Evolutionary conservation across 2,888 invertebrate species (phyloP), one percentile per base, ranked within the genome.

Genomic region (Eilema griseolum): DNA sequence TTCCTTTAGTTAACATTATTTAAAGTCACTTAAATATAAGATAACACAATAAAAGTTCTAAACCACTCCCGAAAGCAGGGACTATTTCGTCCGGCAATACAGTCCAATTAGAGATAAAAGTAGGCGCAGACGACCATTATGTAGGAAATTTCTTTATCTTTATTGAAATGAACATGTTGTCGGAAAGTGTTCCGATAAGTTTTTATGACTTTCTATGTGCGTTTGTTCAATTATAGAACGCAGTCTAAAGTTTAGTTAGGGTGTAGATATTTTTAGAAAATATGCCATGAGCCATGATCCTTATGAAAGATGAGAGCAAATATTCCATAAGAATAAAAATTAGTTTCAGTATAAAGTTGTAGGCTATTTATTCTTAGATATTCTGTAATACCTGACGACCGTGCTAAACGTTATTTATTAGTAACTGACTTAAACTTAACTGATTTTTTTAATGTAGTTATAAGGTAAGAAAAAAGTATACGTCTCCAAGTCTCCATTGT

Each of bases 91-190:
- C 79, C 79, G 80, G 79, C 75, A 75, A 79, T 77, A 81, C 77
- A 83, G 83, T 79, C 78, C 82, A 86, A 88, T 87, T 83, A 82
- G 79, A 86, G 84, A 87, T 83, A 85, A 85, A 82, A 82, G 76
- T 81, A 77, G 75, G 80, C 78, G 72, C 81, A 82, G 75, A 78
- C 80, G 78, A 73, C 81, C 82, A 83, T 86, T 85, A 85, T 79
- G 79, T 74, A 66, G 75, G 77, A 81, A 78, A 83, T 81, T 80
- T 78, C 81, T 86, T 84, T 86, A 87, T 88, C 84, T 85, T 83
- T 83, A 83, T 85, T 83, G 79, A 79, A 86, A 85, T 84, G 73
- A 81, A 81, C 77, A 83, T 81, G 79, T 76, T 79, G 76, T 71
- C 71, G 80, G 75, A 72, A 82, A 84, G 81, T 76, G 76, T 73